Evolutionary conservation across 1,140 invertebrate species (phyloP).

Genomic region (Harpegnathos saltator): DNA sequence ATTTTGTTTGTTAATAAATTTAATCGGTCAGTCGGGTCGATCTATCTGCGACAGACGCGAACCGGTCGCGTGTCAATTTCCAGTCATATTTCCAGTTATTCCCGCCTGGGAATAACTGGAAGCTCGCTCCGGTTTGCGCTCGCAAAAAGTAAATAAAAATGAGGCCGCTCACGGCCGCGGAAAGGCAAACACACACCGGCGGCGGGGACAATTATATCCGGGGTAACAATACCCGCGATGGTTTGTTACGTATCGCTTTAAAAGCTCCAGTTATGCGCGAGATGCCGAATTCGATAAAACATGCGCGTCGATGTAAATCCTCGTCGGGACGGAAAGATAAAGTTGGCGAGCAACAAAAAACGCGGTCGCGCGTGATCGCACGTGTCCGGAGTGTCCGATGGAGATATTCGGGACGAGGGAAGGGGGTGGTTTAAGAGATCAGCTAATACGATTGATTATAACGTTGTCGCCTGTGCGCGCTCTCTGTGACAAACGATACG

Average conservation of each 20-base stretch:
- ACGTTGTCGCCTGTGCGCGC: not conserved
- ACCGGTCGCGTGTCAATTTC: not conserved
- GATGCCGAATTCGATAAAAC: conserved; percentile 37
- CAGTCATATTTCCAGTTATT: conserved; percentile 31
- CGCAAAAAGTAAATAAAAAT: conserved; percentile 48
- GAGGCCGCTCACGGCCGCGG: not conserved
- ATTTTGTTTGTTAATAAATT: conserved; percentile 9
- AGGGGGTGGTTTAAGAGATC: conserved; percentile 17
- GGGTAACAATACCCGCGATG: not conserved
- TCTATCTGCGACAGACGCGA: not conserved
- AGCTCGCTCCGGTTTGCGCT: conserved; percentile 4
- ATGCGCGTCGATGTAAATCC: conserved; percentile 18
- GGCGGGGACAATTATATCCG: conserved; percentile 29
- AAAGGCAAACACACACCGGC: conserved; percentile 25
- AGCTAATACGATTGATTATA: conserved; percentile 28
- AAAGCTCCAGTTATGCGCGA: conserved; percentile 13
- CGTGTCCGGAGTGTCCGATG: too few species aligned
- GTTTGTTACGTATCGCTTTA: conserved; percentile 34
- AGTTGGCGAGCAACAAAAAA: conserved; percentile 25
- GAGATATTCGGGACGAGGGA: conserved; percentile 26
- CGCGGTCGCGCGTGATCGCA: not conserved
- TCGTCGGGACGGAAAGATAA: conserved; percentile 11
- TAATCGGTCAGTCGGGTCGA: conserved; percentile 11
- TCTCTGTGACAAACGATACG: conserved; percentile 6
- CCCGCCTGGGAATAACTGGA: not conserved